Base-by-base conservation (phyloP, 2,797 vertebrate genomes). In the Periparus ater region DNA sequence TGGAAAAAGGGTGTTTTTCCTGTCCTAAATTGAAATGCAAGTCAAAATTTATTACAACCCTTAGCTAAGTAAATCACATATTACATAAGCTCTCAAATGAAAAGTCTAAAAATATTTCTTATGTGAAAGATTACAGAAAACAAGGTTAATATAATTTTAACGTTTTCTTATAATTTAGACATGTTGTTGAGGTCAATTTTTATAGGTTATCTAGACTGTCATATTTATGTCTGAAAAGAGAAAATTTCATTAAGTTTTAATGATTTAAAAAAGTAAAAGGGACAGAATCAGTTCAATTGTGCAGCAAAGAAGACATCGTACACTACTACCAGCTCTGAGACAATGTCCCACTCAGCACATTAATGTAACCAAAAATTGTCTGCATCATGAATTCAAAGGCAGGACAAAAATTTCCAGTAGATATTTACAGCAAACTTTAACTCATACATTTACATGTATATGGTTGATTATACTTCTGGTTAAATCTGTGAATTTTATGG, bases 1-100 rank as follows among this genome's bases (percentile, higher is more conserved):
- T 32, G 55, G 53, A 91, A 94, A 96, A 65, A 88, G 4, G 16
- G 17, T n/a, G 42, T 40, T 61, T 81, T 66, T 67, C 13, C 27
- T 78, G 50, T 51, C 18, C 29, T 78, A 88, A 95, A 89, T 17
- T 91, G 93, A 93, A 95, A 96, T 47, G 68, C 88, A 91, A 94
- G 60, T 95, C 60, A 95, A 85, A 85, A 83, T 92, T 93, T 92
- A 84, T 91, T 93, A 66, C 93, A 83, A 63, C 7, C 32, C 54
- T 36, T 85, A 93, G 57, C 27, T 87, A 91, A 95, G 84, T 54
- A 95, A 87, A 91, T 94, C 71, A 79, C 17, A 80, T 60, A 86
- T 68, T 86, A 78, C 30, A n/a, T 81, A 55, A 85, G 3, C 13
- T 93, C 81, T 85, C 45, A 86, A 80, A 45, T 79, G 26, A 40